Evolutionary conservation across 2,797 vertebrate species (phyloP).

Genomic region (Neostethus bicornis): DNA sequence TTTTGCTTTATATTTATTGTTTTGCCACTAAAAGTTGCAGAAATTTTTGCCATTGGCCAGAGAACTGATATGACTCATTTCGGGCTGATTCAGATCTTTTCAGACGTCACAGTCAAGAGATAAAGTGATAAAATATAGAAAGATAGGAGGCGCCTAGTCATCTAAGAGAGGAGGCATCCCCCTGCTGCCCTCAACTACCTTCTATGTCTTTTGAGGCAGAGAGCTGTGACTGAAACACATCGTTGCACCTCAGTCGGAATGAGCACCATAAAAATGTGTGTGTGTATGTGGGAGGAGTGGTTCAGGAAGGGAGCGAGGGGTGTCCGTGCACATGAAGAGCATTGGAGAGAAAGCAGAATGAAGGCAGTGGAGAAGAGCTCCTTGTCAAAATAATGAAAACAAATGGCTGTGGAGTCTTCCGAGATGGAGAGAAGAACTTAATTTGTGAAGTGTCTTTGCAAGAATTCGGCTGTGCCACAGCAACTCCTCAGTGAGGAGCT

Average conservation of each 20-base stretch:
- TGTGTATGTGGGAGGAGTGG: constrained; percentile 8
- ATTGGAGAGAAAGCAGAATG: constrained; percentile 34
- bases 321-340: constrained; percentile 25
- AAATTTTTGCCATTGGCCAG: constrained; percentile 14
- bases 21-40: constrained; percentile 20
- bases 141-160: constrained; percentile 71
- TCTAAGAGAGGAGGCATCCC: constrained; percentile 71
- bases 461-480: constrained; percentile 50
- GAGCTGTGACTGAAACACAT: constrained; percentile 79
- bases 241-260: constrained; percentile 74
- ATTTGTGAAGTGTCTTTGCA: constrained; percentile 73
- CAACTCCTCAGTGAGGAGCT: constrained; percentile 49
- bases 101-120: constrained; percentile 35
- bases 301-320: no score
- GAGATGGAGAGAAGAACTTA: constrained; percentile 81
- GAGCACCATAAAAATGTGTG: constrained; percentile 71
- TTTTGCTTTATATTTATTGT: not conserved
- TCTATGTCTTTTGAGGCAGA: constrained; percentile 70
- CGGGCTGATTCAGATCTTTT: constrained; percentile 40
- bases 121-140: constrained; percentile 35
- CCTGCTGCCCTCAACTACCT: constrained; percentile 34
- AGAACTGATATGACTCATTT: constrained; percentile 14
- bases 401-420: constrained; percentile 78
- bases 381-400: constrained; percentile 86
- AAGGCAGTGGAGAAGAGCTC: constrained; percentile 68